Conservation (phyloP, 2,888 invertebrate genomes). For the Scaptodrosophila latifasciaeformis region DNA sequence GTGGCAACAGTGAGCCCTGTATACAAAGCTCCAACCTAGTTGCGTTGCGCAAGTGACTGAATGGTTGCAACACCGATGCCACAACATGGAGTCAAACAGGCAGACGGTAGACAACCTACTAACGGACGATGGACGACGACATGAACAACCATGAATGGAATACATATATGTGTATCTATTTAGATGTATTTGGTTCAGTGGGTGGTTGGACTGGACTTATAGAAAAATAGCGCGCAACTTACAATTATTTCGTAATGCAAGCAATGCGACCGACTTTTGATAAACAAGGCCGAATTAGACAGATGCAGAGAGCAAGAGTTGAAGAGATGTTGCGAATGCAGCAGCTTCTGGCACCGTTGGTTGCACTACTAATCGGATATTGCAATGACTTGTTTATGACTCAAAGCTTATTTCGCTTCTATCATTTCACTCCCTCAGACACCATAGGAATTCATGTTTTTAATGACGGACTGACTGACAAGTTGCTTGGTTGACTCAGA, state of each 20-base stretch:
- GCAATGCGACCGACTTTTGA: constrained; percentile 52
- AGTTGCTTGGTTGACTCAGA: too few relatives aligned
- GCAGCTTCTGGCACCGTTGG: constrained; percentile 51
- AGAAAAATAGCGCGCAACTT: constrained; percentile 66
- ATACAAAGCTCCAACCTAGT: constrained; percentile 35
- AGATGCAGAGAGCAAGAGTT: too few relatives aligned
- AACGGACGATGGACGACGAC: constrained; percentile 53
- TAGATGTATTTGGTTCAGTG: constrained; percentile 39
- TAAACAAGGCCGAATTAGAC: constrained; percentile 41
- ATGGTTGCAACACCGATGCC: constrained; percentile 5
- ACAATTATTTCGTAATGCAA: constrained; percentile 67
- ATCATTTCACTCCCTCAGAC: not conserved
- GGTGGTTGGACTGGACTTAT: constrained; percentile 30
- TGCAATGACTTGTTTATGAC: constrained; percentile 66
- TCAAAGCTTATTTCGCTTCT: constrained; percentile 50
- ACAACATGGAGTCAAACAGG: constrained; percentile 26
- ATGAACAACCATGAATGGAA: constrained; percentile 66
- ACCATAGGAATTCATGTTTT: too few relatives aligned
- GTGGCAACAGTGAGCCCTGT: constrained; percentile 10
- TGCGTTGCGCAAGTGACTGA: constrained; percentile 16
- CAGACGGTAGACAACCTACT: constrained; percentile 3
- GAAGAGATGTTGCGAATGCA: too few relatives aligned
- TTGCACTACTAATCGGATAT: constrained; percentile 66
- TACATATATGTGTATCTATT: constrained; percentile 36
- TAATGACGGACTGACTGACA: too few relatives aligned